These are phyloP conservation scores for Sebastes steindachneri DNA, from an alignment of 2,797 vertebrate genomes.

Conservation along the genomic window DNA sequence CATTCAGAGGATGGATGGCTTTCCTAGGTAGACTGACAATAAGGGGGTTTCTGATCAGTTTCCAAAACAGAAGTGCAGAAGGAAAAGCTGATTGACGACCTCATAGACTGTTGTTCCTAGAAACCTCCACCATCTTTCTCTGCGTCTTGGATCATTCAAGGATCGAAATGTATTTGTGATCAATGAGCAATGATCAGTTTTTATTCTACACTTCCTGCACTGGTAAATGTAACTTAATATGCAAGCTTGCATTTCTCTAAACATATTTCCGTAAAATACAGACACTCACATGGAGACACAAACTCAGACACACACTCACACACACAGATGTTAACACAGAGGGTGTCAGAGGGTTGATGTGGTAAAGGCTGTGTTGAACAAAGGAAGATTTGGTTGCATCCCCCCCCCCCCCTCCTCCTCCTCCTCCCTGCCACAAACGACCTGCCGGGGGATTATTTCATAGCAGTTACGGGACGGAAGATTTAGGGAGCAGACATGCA, in stretches of 20 bases:
- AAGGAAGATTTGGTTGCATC: conserved; percentile 63
- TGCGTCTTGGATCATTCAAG: not conserved
- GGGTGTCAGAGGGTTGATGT: conserved; percentile 64
- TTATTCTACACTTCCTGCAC: not conserved
- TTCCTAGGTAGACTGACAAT: too few relatives aligned
- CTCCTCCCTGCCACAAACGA: conserved; percentile 50
- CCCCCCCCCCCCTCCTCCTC: not conserved
- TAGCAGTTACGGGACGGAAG: conserved; percentile 57
- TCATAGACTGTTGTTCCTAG: not conserved
- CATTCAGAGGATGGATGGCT: too few relatives aligned
- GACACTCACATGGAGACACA: not conserved
- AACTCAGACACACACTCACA: not conserved
- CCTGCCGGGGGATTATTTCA: conserved; percentile 75
- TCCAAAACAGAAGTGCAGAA: too few relatives aligned
- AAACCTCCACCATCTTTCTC: not conserved
- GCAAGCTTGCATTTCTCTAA: not conserved
- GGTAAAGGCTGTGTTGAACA: conserved; percentile 65
- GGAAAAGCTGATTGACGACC: not conserved
- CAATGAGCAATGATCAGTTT: not conserved
- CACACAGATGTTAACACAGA: conserved; percentile 55
- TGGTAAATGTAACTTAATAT: not conserved
- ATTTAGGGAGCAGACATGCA: conserved; percentile 63
- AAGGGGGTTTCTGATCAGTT: too few relatives aligned
- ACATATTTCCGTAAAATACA: not conserved
- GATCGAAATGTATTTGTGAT: not conserved